Percentiles rank a stretch among this genome's conserved stretches.
phyloP scores from a whole-genome alignment of 2,113 vertebrate genomes.

The Platichthys flesus region DNA sequence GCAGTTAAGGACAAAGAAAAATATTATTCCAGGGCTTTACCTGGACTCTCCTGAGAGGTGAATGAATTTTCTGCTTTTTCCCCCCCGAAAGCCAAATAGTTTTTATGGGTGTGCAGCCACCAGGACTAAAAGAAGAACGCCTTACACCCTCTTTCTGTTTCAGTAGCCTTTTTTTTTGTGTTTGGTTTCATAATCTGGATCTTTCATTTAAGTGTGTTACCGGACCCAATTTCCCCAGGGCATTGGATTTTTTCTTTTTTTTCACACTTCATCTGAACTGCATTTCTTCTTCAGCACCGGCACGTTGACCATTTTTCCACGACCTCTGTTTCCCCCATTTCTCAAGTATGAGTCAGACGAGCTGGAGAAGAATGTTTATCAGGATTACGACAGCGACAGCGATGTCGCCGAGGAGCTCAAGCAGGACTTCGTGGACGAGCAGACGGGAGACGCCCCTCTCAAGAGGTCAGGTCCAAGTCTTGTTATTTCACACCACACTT shows the following conservation, averaged over 20 bases:
- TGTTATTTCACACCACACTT: not conserved
- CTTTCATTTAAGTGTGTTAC: not conserved
- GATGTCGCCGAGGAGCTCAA: constrained; percentile 97
- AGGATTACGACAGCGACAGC: constrained; percentile 98
- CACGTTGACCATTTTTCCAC: not conserved
- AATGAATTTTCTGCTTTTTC: not conserved
- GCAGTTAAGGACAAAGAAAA: constrained; percentile 33
- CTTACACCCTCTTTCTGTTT: not conserved
- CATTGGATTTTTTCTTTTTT: not conserved
- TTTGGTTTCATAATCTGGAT: not conserved
- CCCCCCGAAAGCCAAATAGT: not conserved
- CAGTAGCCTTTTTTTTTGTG: not conserved
- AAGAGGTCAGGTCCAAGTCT: constrained; percentile 86
- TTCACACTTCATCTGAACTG: not conserved
- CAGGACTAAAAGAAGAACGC: not conserved
- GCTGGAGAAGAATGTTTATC: constrained; percentile 95
- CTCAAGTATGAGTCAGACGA: constrained; percentile 96
- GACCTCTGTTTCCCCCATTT: not conserved
- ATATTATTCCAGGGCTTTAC: constrained; percentile 25
- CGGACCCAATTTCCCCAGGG: not conserved
- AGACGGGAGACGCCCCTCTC: constrained; percentile 93
- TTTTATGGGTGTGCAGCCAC: not conserved
- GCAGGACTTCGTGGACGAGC: constrained; percentile 96
- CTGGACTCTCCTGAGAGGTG: constrained; percentile 19
- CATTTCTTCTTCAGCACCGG: not conserved